These are phyloP conservation scores for Drosophila suboccidentalis DNA, from an alignment of 2,888 invertebrate genomes.

Conservation along the genomic window DNA sequence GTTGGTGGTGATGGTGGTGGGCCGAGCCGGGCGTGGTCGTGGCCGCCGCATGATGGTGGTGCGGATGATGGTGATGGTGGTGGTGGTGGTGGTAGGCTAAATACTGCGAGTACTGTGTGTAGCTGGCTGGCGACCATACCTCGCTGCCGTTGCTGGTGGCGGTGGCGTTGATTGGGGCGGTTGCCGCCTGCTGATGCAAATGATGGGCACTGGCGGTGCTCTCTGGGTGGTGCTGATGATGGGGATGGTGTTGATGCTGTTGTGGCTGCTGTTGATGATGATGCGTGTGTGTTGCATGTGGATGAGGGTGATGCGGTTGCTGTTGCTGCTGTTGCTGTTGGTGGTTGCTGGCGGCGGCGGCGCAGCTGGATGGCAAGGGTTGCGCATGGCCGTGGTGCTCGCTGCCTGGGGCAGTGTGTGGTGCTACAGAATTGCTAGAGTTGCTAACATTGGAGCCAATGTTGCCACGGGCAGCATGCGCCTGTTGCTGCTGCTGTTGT, in stretches of 20 bases:
- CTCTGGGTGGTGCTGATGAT: constrained; percentile 46
- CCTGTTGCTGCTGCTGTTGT: too few species aligned
- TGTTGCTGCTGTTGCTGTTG: constrained; percentile 35
- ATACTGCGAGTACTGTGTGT: constrained; percentile 89
- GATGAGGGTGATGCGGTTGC: constrained; percentile 38
- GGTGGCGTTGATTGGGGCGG: constrained; percentile 47
- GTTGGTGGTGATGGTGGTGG: constrained; percentile 85
- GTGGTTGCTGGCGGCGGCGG: constrained; percentile 45
- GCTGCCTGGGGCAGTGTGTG: constrained; percentile 42
- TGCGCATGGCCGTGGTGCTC: constrained; percentile 53
- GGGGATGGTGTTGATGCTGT: constrained; percentile 47
- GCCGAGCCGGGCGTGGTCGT: constrained; percentile 67
- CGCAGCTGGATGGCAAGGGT: constrained; percentile 53
- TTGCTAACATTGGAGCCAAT: constrained; percentile 61
- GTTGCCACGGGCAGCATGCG: too few species aligned
- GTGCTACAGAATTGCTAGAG: constrained; percentile 77
- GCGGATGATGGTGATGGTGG: constrained; percentile 83
- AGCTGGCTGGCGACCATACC: constrained; percentile 87
- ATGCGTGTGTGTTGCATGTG: constrained; percentile 35
- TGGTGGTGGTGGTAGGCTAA: constrained; percentile 88
- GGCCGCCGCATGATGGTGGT: constrained; percentile 75
- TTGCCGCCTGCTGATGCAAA: constrained; percentile 47
- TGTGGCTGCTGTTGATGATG: constrained; percentile 43
- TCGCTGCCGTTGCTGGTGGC: constrained; percentile 86
- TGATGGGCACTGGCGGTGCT: constrained; percentile 39